phyloP scores from a whole-genome alignment of 2,888 invertebrate species.

The Parelbella ahira region DNA sequence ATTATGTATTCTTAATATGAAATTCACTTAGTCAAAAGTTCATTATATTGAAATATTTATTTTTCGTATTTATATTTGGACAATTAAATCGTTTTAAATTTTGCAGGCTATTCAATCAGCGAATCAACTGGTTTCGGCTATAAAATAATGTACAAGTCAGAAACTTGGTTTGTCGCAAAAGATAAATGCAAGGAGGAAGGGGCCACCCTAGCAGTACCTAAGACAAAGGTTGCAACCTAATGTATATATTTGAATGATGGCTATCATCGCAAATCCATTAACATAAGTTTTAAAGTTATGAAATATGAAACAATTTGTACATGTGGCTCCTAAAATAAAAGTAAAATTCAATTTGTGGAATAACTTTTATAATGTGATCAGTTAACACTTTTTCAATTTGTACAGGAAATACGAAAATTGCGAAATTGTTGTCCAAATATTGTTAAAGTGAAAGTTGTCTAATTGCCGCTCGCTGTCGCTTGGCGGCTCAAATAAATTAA shows the following conservation, averaged over 20 bases:
- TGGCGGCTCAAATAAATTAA: slow-evolving; percentile 18
- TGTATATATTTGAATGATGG: too few relatives aligned
- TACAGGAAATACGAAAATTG: slow-evolving; percentile 4
- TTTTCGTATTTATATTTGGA: too few relatives aligned
- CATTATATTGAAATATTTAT: too few relatives aligned
- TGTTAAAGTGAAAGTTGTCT: slow-evolving; percentile 22
- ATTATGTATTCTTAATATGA: too few relatives aligned
- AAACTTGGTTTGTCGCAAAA: slow-evolving; percentile 47
- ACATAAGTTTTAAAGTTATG: too few relatives aligned
- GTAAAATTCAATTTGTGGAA: too few relatives aligned
- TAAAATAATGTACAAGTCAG: slow-evolving; percentile 46
- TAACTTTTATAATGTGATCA: neutral
- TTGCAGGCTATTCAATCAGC: slow-evolving; percentile 46
- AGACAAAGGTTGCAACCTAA: slow-evolving; percentile 42
- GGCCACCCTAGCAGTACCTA: slow-evolving; percentile 56
- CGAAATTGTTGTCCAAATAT: slow-evolving; percentile 17
- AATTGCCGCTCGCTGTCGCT: slow-evolving; percentile 21
- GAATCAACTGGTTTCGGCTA: slow-evolving; percentile 40
- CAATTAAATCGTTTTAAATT: slow-evolving; percentile 1
- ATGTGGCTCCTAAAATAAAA: too few relatives aligned
- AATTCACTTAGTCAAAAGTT: too few relatives aligned
- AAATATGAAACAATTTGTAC: too few relatives aligned
- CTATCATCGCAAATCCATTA: too few relatives aligned
- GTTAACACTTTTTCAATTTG: slow-evolving; percentile 9
- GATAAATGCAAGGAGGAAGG: slow-evolving; percentile 40